These are phyloP conservation scores for Exocentrus adspersus DNA, from an alignment of 2,888 invertebrate genomes.

Conservation along the genomic window DNA sequence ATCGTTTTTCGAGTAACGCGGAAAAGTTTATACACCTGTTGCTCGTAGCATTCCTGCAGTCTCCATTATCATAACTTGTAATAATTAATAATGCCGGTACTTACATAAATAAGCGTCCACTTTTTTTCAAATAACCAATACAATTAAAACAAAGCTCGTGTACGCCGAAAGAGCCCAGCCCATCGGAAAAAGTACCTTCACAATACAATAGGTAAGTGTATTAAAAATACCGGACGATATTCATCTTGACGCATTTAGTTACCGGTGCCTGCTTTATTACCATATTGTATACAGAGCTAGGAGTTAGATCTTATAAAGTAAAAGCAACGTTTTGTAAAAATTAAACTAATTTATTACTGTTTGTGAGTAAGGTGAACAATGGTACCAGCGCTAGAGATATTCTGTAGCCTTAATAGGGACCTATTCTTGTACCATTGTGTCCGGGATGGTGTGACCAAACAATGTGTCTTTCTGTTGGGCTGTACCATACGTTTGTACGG, in stretches of 20 bases:
- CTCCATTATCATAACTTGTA: conserved; percentile 2
- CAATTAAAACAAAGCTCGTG: conserved; percentile 21
- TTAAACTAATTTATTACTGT: conserved; percentile 55
- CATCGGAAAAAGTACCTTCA: conserved; percentile 35
- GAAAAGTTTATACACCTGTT: too few species aligned
- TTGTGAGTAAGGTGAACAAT: conserved; percentile 53
- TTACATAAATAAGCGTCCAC: conserved; percentile 6
- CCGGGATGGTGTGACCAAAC: conserved; percentile 53
- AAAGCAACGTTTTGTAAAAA: conserved; percentile 50
- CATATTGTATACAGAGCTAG: conserved; percentile 52
- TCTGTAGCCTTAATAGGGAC: conserved; percentile 51
- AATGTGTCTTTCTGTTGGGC: conserved; percentile 47
- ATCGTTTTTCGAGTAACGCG: too few species aligned
- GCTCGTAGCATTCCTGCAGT: neutral
- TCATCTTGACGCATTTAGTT: conserved; percentile 50
- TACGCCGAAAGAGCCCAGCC: conserved; percentile 24
- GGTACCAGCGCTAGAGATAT: conserved; percentile 49
- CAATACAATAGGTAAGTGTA: conserved; percentile 51
- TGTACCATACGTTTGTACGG: conserved; percentile 17
- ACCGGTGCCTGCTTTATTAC: conserved; percentile 51
- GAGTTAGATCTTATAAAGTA: conserved; percentile 52
- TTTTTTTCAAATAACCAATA: conserved; percentile 2
- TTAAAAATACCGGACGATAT: conserved; percentile 50
- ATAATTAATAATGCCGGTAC: conserved; percentile 9
- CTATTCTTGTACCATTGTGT: conserved; percentile 54